A percentile compares a stretch with the other conserved stretches of the same genome.
Conservation (phyloP, 2,888 invertebrate genomes). For the Sinelater perroti region DNA sequence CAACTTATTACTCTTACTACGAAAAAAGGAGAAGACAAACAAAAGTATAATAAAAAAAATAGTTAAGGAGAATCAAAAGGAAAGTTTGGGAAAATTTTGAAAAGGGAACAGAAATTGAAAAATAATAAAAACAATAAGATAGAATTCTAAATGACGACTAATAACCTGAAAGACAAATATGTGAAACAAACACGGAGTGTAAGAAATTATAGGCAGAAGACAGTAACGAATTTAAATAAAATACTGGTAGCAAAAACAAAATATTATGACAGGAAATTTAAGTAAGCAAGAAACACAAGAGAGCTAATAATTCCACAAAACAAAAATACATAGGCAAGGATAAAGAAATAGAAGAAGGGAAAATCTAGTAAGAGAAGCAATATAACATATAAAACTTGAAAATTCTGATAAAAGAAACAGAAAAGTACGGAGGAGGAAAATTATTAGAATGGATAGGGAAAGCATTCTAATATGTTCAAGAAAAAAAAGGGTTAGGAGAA, state of each 20-base stretch:
- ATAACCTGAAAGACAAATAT: background rate
- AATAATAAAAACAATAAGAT: background rate
- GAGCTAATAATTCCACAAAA: background rate
- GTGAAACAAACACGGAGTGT: background rate
- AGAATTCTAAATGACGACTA: background rate
- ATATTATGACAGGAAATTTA: background rate
- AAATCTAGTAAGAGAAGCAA: background rate
- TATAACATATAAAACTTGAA: background rate
- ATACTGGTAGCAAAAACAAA: background rate
- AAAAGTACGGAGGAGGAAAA: too few species aligned
- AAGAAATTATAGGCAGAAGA: background rate
- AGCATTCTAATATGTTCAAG: too few species aligned
- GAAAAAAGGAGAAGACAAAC: background rate
- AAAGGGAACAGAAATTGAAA: constrained; percentile 1
- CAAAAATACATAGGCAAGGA: background rate
- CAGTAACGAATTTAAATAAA: background rate
- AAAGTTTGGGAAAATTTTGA: background rate
- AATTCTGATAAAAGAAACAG: too few species aligned
- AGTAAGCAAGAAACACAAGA: background rate
- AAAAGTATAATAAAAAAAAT: background rate
- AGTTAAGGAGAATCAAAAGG: background rate
- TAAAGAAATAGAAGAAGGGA: background rate
- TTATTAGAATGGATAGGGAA: too few species aligned
- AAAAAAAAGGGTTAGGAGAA: too few species aligned
- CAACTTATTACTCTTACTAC: too few species aligned